A percentile compares a stretch with the other conserved stretches of the same genome.
Conservation (phyloP, 2,113 vertebrate genomes). For the Microcebus griseorufus region DNA sequence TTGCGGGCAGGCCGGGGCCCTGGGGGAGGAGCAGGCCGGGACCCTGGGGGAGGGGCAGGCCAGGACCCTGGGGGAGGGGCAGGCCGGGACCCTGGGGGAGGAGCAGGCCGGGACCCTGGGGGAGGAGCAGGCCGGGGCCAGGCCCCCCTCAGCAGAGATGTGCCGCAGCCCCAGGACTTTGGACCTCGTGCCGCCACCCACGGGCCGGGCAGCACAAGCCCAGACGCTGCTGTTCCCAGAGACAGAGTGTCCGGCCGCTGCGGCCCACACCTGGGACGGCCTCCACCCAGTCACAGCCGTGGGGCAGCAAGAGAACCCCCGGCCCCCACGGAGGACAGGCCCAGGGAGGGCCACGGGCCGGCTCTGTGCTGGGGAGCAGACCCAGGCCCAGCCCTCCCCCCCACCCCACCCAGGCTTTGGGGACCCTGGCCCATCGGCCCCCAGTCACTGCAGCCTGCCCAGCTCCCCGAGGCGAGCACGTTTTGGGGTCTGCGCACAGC, state of each 20-base stretch:
- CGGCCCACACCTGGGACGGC: neutral
- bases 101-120: too few species aligned
- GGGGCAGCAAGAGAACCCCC: too few species aligned
- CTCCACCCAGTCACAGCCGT: neutral
- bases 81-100: too few species aligned
- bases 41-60: too few species aligned
- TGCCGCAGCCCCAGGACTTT: accelerated
- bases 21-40: too few species aligned
- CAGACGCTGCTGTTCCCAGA: accelerated
- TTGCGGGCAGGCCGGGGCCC: too few species aligned
- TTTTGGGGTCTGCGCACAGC: accelerated
- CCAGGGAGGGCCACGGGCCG: neutral
- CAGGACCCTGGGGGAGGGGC: too few species aligned
- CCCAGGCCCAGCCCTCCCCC: neutral
- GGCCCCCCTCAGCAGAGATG: accelerated
- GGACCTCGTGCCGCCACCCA: accelerated
- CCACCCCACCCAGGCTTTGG: too few species aligned
- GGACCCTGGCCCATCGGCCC: neutral
- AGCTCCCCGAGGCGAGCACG: accelerated
- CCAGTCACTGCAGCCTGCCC: neutral
- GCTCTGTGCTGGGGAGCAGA: accelerated
- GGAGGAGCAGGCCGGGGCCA: too few species aligned
- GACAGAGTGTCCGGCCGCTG: too few species aligned
- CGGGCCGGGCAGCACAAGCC: accelerated
- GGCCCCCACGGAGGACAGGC: too few species aligned